Base-by-base conservation (phyloP, 2,888 invertebrate genomes). In the Strigamia maritima region DNA sequence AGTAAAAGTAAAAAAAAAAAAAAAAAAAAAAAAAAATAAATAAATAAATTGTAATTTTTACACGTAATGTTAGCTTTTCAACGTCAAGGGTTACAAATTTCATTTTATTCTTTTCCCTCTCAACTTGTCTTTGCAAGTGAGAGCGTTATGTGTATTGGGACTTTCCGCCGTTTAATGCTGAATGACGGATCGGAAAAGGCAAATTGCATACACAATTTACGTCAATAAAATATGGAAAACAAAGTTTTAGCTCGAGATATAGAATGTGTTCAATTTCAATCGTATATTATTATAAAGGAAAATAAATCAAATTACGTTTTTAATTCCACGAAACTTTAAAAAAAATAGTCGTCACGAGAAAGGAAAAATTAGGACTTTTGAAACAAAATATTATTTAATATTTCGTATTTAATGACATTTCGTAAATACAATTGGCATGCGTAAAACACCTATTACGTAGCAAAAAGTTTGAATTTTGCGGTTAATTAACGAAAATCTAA, bases 21-120 rank as follows among this genome's bases (percentile, higher is more conserved):
- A 60, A 19, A 60, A n/a, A n/a, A n/a, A n/a, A n/a, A n/a, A n/a
- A n/a, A n/a, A n/a, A n/a, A n/a, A n/a, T n/a, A n/a, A n/a, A n/a
- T n/a, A n/a, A n/a, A n/a, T n/a, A n/a, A n/a, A n/a, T 60, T 19
- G 7, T 4, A 24, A 60, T 60, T 44, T 44, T 16, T 16, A 60
- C 60, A 60, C 22, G 60, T 19, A 24, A 22, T 22, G n/a, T 3
- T 60, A 7, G 2, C 60, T 3, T 60, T 60, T 60, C 24, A 60
- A 22, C 14, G 60, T 60, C 60, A 60, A n/a, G n/a, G n/a, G n/a
- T n/a, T n/a, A n/a, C 65, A 65, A 65, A 65, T 65, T 65, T 24
- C 4, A 65, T 65, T 60, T 65, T 65, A 65, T 26, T 65, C 28
- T 1, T 2, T 6, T 31, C 31, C 2, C 65, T 10, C 14, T 65